phyloP scores from a whole-genome alignment of 2,113 vertebrate species.

The Neoarius graeffei region DNA sequence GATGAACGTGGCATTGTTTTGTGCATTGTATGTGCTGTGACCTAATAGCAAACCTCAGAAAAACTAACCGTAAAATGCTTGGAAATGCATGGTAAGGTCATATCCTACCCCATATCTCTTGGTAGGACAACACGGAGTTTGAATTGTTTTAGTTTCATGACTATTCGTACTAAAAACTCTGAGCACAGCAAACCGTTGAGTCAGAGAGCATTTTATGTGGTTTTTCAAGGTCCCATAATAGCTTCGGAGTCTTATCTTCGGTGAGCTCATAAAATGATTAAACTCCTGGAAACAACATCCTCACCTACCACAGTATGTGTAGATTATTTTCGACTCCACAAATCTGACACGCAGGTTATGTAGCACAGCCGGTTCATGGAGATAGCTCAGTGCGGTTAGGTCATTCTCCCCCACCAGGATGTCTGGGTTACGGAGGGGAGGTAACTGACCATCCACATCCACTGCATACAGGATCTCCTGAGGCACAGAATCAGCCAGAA shows the following conservation, averaged over 20 bases:
- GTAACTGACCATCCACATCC: slow-evolving; percentile 75
- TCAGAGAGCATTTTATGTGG: neutral
- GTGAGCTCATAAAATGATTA: slow-evolving; percentile 12
- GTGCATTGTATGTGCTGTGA: neutral
- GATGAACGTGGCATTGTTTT: neutral
- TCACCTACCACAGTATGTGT: slow-evolving; percentile 90
- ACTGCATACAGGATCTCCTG: slow-evolving; percentile 80
- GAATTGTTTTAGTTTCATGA: too few relatives aligned
- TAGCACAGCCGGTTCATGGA: slow-evolving; percentile 92
- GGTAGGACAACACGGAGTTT: neutral
- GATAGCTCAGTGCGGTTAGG: slow-evolving; percentile 96
- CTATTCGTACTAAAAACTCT: neutral
- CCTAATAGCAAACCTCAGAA: neutral
- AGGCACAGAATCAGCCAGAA: slow-evolving; percentile 22
- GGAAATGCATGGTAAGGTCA: neutral
- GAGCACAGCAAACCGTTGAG: neutral
- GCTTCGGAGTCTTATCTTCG: slow-evolving; percentile 5
- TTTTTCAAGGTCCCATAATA: neutral
- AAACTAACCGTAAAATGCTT: too few relatives aligned
- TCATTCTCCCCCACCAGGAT: slow-evolving; percentile 98
- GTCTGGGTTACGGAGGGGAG: slow-evolving; percentile 92
- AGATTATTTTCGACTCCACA: slow-evolving; percentile 93
- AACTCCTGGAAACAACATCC: neutral
- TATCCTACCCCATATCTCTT: neutral
- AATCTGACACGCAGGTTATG: slow-evolving; percentile 95